Evolutionary conservation across 2,888 invertebrate genomes (phyloP), one percentile per base, ranked within the genome.

Genomic region (Lasius fuliginosus): DNA sequence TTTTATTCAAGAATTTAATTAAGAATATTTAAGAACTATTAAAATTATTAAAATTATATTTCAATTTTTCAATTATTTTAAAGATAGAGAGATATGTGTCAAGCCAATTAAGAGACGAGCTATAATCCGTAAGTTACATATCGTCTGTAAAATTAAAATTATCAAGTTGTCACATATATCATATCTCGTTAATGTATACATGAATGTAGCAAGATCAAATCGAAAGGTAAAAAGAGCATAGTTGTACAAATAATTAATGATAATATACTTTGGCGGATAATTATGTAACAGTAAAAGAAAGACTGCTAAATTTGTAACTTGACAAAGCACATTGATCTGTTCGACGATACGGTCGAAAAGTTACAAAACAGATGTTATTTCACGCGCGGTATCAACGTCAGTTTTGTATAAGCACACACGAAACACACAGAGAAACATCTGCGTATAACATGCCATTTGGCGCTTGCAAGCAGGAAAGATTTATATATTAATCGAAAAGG

Each of bases 381-480:
- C 46, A 69, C 60, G 18, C 46, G n/a, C n/a, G 40, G 40, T 40
- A 81, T 71, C 36, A 71, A 81, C 46, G 23, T 49, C 27, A 69
- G 18, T 46, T 36, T 36, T 42, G 30, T 82, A 33, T 53, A 87
- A 89, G 86, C 85, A 75, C 69, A 86, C 88, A 86, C 75, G 75
- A 58, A 83, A 84, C 86, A 82, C 75, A 84, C 67, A 79, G 46
- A 46, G 60, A 12, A 60, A 69, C 46, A 75, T 68, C 62, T 53
- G 65, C 65, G 79, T 42, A 18, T 33, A 46, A 60, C 46, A 42
- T 30, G 30, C 33, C 68, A 42, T 40, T 56, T 30, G 65, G 33
- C 56, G 77, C 12, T 58, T 40, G 40, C 40, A 67, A 79, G 71
- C 73, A n/a, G 49, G n/a, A 36, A n/a, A 60, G 36, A 27, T 62